A percentile compares a stretch with the other conserved stretches of the same genome.
Conservation (phyloP, 1,140 invertebrate species). For the Cotesia vestalis region DNA sequence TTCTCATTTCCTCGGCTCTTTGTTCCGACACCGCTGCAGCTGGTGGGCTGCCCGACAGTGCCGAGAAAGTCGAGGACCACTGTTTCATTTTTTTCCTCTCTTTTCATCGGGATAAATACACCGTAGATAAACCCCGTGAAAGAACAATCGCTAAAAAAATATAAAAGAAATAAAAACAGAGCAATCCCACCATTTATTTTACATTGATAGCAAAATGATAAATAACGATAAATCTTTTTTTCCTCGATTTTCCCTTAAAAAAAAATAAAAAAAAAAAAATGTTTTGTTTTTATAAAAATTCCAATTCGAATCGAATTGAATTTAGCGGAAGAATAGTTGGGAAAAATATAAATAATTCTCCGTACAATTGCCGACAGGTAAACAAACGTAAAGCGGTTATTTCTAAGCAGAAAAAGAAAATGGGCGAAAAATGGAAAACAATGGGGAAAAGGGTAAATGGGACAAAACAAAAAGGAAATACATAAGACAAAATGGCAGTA, state of each 20-base stretch:
- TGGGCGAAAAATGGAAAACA: not conserved
- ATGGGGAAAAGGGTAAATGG: not conserved
- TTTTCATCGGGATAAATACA: conserved; percentile 12
- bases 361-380: not conserved
- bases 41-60: not conserved
- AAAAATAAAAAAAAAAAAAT: not conserved
- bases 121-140: conserved; percentile 12
- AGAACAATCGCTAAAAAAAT: not conserved
- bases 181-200: no score
- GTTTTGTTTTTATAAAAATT: not conserved
- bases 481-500: not conserved
- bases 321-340: not conserved
- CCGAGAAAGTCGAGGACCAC: conserved; percentile 6
- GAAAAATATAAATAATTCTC: conserved; percentile 1
- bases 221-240: not conserved
- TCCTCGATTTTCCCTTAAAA: not conserved
- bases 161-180: not conserved
- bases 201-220: not conserved
- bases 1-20: conserved; percentile 11
- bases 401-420: not conserved
- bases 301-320: not conserved
- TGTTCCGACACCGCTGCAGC: conserved; percentile 6
- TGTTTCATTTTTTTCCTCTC: not conserved
- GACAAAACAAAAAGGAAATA: not conserved
- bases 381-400: conserved; percentile 1